Percentiles rank a stretch among this genome's conserved stretches.
Conservation (phyloP, 2,113 vertebrate species). For the Chaenogobius annularis region DNA sequence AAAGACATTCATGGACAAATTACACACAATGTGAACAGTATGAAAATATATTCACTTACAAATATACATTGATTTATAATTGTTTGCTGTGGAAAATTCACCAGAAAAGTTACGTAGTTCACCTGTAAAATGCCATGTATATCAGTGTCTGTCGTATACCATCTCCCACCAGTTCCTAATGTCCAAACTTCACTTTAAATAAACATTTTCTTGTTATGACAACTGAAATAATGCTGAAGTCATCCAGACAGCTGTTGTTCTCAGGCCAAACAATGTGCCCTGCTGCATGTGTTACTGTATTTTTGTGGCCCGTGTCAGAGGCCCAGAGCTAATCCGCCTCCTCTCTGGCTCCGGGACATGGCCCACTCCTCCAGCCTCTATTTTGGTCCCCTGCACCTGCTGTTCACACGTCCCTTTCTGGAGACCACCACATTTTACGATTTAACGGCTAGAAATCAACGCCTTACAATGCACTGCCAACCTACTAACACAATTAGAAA, state of each 20-base stretch:
- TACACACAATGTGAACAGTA: not conserved
- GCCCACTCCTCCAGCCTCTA: conserved; percentile 62
- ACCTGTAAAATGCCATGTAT: not conserved
- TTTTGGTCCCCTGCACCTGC: conserved; percentile 78
- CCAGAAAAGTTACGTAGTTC: not conserved
- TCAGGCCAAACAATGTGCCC: conserved; percentile 15
- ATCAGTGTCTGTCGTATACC: not conserved
- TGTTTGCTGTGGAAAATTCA: not conserved
- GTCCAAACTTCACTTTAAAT: not conserved
- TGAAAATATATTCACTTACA: not conserved
- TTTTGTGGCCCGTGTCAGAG: conserved; percentile 18
- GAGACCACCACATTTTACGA: conserved; percentile 50
- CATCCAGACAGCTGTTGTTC: conserved; percentile 14
- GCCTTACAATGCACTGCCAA: conserved; percentile 8
- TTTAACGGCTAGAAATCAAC: conserved; percentile 27
- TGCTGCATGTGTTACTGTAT: conserved; percentile 22
- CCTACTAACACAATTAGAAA: conserved; percentile 22
- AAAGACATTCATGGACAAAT: conserved; percentile 8
- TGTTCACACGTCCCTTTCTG: conserved; percentile 63
- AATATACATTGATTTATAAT: not conserved
- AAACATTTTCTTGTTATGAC: conserved; percentile 1
- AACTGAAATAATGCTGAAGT: conserved; percentile 4
- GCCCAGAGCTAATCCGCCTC: conserved; percentile 33
- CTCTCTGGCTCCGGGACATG: conserved; percentile 37
- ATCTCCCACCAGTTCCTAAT: not conserved